phyloP scores from a whole-genome alignment of 2,888 invertebrate species.

The Eupithecia pulchellata region DNA sequence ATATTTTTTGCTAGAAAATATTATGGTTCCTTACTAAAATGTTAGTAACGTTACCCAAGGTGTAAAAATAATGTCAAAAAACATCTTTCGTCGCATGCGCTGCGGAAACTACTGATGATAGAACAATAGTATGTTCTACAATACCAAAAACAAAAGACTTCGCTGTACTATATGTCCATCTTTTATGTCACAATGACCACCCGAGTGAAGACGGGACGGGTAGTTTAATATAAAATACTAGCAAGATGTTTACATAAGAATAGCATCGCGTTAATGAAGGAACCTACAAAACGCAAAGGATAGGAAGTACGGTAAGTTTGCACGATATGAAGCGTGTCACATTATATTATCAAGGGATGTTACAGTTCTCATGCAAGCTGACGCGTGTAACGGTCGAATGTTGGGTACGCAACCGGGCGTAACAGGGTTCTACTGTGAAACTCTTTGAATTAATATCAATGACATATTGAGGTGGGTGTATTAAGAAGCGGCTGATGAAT shows the following conservation, averaged over 20 bases:
- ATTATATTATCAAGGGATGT: conserved; percentile 40
- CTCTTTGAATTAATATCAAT: background rate
- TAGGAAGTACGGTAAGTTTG: conserved; percentile 9
- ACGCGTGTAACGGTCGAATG: conserved; percentile 59
- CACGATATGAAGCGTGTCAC: conserved; percentile 31
- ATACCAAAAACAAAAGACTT: no score
- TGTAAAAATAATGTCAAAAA: no score
- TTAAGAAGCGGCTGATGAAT: background rate
- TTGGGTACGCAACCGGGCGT: conserved; percentile 53
- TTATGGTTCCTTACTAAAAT: no score
- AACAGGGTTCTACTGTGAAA: conserved; percentile 44
- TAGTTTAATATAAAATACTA: no score
- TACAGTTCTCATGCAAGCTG: conserved; percentile 58
- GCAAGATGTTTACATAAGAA: conserved; percentile 4
- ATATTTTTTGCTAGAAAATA: no score
- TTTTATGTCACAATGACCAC: no score
- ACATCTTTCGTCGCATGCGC: no score
- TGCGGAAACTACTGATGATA: no score
- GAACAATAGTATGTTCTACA: no score
- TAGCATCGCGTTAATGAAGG: conserved; percentile 1
- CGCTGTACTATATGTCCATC: no score
- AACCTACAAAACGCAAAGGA: conserved; percentile 8
- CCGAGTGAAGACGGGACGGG: no score
- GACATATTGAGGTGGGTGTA: background rate
- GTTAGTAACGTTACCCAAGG: no score